phyloP scores from a whole-genome alignment of 2,113 vertebrate species.

The Cichladusa arquata region DNA sequence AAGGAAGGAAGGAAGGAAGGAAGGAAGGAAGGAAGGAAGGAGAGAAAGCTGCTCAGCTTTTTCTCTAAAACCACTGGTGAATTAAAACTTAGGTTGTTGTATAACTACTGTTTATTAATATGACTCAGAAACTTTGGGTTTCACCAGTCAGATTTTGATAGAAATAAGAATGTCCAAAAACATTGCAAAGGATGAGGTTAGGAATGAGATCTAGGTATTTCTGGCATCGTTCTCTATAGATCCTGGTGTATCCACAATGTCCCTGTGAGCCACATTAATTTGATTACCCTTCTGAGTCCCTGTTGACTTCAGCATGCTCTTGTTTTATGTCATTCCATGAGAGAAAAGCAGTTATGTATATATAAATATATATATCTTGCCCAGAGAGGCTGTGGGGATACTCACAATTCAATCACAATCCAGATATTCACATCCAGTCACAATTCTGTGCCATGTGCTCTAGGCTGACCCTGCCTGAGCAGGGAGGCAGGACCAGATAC shows the following conservation, averaged over 20 bases:
- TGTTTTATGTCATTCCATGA: not conserved
- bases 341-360: not conserved
- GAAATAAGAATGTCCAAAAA: not conserved
- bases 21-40: too few species aligned
- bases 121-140: not conserved
- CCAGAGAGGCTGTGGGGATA: not conserved
- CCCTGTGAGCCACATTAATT: not conserved
- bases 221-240: fast-evolving
- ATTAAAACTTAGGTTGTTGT: not conserved
- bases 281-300: not conserved
- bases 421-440: not conserved
- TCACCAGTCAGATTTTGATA: not conserved
- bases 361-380: not conserved
- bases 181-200: not conserved
- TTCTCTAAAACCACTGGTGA: not conserved
- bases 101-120: not conserved
- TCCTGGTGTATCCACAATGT: not conserved
- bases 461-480: not conserved
- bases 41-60: not conserved
- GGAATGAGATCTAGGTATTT: not conserved
- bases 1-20: too few species aligned
- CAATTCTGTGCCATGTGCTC: not conserved
- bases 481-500: not conserved
- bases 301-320: not conserved
- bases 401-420: too few species aligned